Evolutionary conservation across 2,888 invertebrate species (phyloP), one percentile per base, ranked within the genome.

Genomic region (Anticlea derivata): DNA sequence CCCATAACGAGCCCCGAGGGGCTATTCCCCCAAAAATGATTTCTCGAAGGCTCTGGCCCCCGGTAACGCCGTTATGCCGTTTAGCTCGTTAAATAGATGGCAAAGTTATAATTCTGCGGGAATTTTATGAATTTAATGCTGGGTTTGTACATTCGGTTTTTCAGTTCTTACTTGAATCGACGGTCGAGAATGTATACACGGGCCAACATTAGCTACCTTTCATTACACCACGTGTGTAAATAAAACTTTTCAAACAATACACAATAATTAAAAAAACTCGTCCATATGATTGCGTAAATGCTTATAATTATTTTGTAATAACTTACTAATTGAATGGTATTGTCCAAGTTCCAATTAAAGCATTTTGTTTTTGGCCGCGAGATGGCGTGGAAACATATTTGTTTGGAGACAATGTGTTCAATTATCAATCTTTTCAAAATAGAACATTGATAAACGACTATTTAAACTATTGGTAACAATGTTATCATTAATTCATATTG

Each of bases 41-140:
- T 73, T 70, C 66, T 69, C 65, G 59, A 55, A 61, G 60, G 55
- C 39, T 52, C 61, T 55, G 48, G 29, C 39, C 50, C 49, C 52
- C 37, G 46, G 57, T 59, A 57, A 58, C 63, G 51, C 54, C 61
- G 66, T 65, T 68, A 66, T 60, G 68, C 58, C 64, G 60, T 70
- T 73, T 72, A 72, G 66, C 69, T 68, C 51, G 61, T 66, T 73
- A 74, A 73, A 68, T 70, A 74, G 66, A 68, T 70, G 68, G 69
- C 71, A 68, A 73, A 67, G 40, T 40, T 52, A 56, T 56, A 59
- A 51, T 46, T 58, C 48, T 55, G 45, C 55, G 53, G 47, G 51
- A 60, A 61, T 58, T 55, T 63, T 44, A 53, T 53, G 43, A 55
- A 55, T 48, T 56, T 53, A 37, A 35, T 24, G 8, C 7, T n/a